phyloP scores from a whole-genome alignment of 2,113 vertebrate species.

The Etia nguti region DNA sequence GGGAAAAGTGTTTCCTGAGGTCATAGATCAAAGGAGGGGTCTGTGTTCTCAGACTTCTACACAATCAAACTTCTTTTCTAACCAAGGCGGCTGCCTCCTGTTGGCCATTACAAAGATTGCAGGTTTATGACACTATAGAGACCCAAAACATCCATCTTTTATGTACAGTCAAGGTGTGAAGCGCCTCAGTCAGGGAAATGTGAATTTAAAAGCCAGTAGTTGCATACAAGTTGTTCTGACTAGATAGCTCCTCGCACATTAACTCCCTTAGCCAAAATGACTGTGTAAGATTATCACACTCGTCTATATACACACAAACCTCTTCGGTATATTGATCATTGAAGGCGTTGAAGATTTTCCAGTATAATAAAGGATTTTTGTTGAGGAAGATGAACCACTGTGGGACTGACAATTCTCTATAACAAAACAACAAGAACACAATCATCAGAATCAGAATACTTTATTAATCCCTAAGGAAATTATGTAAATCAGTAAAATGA shows the following conservation, averaged over 20 bases:
- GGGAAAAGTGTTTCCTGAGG: background rate
- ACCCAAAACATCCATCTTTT: background rate
- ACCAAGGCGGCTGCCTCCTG: background rate
- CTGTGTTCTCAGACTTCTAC: background rate
- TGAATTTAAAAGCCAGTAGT: no score
- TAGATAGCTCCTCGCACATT: no score
- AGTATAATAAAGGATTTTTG: conserved; percentile 97
- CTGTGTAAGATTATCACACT: background rate
- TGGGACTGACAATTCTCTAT: conserved; percentile 83
- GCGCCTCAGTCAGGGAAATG: background rate
- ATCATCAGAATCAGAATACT: no score
- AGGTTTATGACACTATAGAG: background rate
- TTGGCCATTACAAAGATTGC: background rate
- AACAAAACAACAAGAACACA: conserved; percentile 15
- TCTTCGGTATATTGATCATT: conserved; percentile 96
- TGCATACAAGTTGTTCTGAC: no score
- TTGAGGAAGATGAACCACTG: conserved; percentile 80
- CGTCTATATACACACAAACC: conserved; percentile 63
- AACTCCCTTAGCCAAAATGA: no score
- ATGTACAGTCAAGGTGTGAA: background rate
- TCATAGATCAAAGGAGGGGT: background rate
- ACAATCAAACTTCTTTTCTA: background rate
- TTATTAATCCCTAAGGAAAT: no score
- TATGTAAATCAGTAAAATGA: background rate
- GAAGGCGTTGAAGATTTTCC: conserved; percentile 92